phyloP scores from a whole-genome alignment of 2,113 vertebrate genomes.

The Pimephales promelas region DNA sequence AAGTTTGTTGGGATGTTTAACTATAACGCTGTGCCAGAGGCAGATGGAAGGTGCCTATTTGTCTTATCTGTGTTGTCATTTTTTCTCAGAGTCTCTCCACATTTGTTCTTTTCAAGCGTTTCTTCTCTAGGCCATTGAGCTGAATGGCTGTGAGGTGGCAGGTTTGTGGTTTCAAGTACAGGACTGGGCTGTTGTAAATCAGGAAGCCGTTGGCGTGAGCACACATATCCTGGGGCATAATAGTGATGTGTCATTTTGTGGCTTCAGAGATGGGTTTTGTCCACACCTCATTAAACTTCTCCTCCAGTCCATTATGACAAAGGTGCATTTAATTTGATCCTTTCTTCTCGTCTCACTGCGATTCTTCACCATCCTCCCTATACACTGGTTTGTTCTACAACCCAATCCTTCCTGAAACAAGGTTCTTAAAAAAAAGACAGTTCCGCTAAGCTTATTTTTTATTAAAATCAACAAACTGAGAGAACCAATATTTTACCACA shows the following conservation, averaged over 20 bases:
- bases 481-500: neutral
- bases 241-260: conserved; percentile 72
- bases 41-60: conserved; percentile 44
- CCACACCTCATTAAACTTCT: conserved; percentile 76
- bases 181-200: conserved; percentile 72
- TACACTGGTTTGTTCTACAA: neutral
- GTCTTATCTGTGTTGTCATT: conserved; percentile 23
- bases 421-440: neutral
- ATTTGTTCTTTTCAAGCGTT: neutral
- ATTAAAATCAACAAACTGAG: neutral
- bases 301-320: conserved; percentile 69
- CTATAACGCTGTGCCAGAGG: conserved; percentile 9
- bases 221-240: conserved; percentile 66
- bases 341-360: conserved; percentile 59
- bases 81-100: neutral
- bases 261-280: conserved; percentile 73
- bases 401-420: conserved; percentile 19
- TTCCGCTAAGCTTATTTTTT: neutral
- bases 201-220: conserved; percentile 67
- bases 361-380: neutral
- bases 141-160: conserved; percentile 34
- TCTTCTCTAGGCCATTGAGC: conserved; percentile 37
- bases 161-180: conserved; percentile 69
- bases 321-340: conserved; percentile 75
- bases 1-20: conserved; percentile 39